Conservation (phyloP, 2,888 invertebrate species). For the Hypomecis atomaria region DNA sequence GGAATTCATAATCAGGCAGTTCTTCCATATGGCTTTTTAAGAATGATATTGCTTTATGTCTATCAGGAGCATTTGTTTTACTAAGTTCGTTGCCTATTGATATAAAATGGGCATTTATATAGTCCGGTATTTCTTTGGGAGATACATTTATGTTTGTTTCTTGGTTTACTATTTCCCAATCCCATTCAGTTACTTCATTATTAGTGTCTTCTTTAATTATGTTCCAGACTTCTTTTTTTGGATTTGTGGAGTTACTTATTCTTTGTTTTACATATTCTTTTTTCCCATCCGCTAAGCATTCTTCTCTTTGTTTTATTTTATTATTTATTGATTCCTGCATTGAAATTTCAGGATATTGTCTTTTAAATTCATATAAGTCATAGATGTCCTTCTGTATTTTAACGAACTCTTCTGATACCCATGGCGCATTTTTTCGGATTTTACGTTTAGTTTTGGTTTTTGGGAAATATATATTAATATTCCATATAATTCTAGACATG, state of each 20-base stretch:
- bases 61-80: not conserved
- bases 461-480: slow-evolving; percentile 2
- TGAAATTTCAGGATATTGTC: too few species aligned
- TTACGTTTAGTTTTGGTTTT: not conserved
- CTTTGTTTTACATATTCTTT: not conserved
- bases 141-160: not conserved
- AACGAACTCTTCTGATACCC: too few species aligned
- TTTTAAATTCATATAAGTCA: too few species aligned
- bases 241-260: not conserved
- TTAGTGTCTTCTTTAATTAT: slow-evolving; percentile 6
- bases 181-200: not conserved
- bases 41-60: not conserved
- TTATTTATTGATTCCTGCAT: not conserved
- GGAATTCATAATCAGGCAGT: too few species aligned
- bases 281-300: not conserved
- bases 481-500: slow-evolving; percentile 6
- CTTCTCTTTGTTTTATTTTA: not conserved
- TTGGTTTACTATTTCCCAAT: not conserved
- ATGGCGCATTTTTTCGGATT: too few species aligned
- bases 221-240: slow-evolving; percentile 3
- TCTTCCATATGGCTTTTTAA: too few species aligned
- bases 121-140: not conserved
- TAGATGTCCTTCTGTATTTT: too few species aligned
- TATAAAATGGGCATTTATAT: not conserved
- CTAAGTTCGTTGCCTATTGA: not conserved